These are phyloP conservation scores for Hirtodrosophila histrioides DNA, from an alignment of 2,888 invertebrate species.

Conservation along the genomic window DNA sequence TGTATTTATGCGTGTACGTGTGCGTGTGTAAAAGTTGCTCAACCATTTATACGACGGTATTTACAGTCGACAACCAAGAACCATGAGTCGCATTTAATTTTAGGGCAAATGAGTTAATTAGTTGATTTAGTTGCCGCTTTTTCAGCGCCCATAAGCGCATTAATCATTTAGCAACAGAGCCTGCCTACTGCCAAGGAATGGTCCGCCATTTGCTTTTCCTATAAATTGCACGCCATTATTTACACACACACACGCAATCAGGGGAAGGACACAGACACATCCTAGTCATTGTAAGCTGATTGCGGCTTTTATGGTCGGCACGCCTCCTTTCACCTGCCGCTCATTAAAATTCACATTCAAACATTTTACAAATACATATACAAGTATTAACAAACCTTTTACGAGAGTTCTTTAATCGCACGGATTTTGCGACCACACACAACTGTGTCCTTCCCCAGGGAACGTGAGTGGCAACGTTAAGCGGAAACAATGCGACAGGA, in stretches of 20 bases:
- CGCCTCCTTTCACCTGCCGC: slow-evolving; percentile 31
- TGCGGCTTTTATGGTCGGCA: slow-evolving; percentile 52
- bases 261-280: neutral
- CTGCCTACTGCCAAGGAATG: slow-evolving; percentile 12
- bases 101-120: slow-evolving; percentile 71
- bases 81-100: slow-evolving; percentile 35
- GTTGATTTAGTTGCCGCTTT: slow-evolving; percentile 59
- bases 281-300: slow-evolving; percentile 57
- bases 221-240: slow-evolving; percentile 53
- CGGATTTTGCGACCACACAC: slow-evolving; percentile 62
- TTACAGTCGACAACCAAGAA: neutral
- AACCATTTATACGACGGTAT: neutral
- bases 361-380: slow-evolving; percentile 54
- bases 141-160: slow-evolving; percentile 39
- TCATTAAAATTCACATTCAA: slow-evolving; percentile 76
- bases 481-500: neutral
- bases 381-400: slow-evolving; percentile 54
- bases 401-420: slow-evolving; percentile 63
- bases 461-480: neutral
- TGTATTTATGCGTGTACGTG: neutral
- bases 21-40: slow-evolving; percentile 4
- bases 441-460: slow-evolving; percentile 26
- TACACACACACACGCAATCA: slow-evolving; percentile 14
- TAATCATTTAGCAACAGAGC: slow-evolving; percentile 37
- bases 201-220: slow-evolving; percentile 30